Base-by-base conservation (phyloP, 53 echinoderm and acorn worm species). In the Hippasteria phrygiana region DNA sequence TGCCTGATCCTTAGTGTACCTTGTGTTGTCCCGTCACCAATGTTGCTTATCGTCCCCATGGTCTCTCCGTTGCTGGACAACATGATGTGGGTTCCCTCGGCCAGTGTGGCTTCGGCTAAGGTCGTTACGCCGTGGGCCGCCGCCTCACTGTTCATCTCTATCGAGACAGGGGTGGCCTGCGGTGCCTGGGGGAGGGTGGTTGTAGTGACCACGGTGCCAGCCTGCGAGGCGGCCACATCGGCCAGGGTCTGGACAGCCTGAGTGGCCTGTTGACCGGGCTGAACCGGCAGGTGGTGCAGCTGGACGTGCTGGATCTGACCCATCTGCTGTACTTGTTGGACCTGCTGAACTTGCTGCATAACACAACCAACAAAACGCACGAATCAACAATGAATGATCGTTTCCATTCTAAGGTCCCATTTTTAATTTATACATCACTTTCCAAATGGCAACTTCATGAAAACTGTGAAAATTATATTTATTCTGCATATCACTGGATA, bases 171-270 rank as follows among this genome's bases (percentile, higher is more conserved):
- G 4, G 89, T 91, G 24, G 91, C 91, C 69, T 92, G 90, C 4
- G 94, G 92, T 16, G 92, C 94, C 77, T 94, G 94, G 29, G 85
- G 87, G 43, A 93, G 91, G 43, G 87, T 59, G 35, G 81, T 74
- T 27, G 91, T 91, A 12, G 84, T 84, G 36, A 87, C 79, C 20
- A 90, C 87, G 46, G 82, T 89, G 39, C 93, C 88, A 42, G 91
- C 90, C 54, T 92, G 91, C 12, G 95, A 92, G 27, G 98, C 94
- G 26, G 96, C 96, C 29, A 93, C 99, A 41, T 98, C 99, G 32
- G 99, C 99, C n/a, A 98, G 91, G 0, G 99, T 98, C 80, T 95
- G 95, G 3, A 98, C 96, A 5, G 93, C 96, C 43, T 96, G 95
- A 11, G 92, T 93, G 56, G 96, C 99, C 53, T 96, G 92, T 55